A percentile compares a stretch with the other conserved stretches of the same genome.
These are phyloP conservation scores for Acronicta psi DNA, from an alignment of 2,888 invertebrate genomes.

Conservation along the genomic window DNA sequence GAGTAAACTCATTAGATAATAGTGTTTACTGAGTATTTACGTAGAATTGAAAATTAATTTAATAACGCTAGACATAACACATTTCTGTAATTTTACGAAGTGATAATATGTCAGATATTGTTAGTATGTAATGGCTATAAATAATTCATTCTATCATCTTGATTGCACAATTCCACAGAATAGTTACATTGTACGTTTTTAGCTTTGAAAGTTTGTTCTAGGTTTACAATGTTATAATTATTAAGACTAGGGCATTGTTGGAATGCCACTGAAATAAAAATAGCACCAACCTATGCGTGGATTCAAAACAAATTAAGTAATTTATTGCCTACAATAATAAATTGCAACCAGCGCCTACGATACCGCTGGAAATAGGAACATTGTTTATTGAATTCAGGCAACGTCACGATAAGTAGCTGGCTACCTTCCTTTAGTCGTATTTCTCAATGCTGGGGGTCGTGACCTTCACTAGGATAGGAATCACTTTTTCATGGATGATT, in stretches of 20 bases:
- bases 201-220: conserved; percentile 10
- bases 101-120: conserved; percentile 15
- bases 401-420: no score
- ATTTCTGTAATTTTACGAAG: conserved; percentile 29
- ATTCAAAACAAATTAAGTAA: conserved; percentile 44
- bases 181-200: conserved; percentile 15
- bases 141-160: conserved; percentile 33
- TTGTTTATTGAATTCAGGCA: conserved; percentile 5
- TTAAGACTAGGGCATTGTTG: conserved; percentile 18
- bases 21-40: conserved; percentile 38
- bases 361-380: neutral
- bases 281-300: conserved; percentile 6
- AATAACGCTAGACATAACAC: conserved; percentile 41
- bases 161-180: conserved; percentile 29
- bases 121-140: conserved; percentile 35
- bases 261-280: conserved; percentile 17
- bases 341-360: conserved; percentile 3
- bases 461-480: no score
- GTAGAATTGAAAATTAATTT: conserved; percentile 32
- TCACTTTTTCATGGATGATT: no score
- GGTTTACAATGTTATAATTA: conserved; percentile 22
- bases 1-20: conserved; percentile 39
- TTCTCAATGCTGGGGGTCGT: no score
- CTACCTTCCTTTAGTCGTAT: no score
- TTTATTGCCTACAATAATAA: conserved; percentile 36